phyloP scores from a whole-genome alignment of 2,888 invertebrate genomes.

The Chrysodeixis includens region DNA sequence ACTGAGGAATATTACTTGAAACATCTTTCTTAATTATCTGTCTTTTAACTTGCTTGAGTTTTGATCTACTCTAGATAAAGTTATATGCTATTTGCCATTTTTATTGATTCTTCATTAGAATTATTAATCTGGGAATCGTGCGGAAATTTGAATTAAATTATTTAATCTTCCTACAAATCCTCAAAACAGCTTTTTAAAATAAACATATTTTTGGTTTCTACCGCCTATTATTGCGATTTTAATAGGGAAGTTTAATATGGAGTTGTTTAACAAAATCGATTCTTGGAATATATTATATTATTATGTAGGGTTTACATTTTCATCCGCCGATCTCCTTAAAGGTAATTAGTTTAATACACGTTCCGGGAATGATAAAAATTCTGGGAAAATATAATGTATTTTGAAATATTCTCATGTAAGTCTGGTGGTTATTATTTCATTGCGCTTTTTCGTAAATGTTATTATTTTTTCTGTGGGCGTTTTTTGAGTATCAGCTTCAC shows the following conservation, averaged over 20 bases:
- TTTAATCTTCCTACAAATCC: no score
- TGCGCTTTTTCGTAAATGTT: neutral
- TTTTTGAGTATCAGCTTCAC: neutral
- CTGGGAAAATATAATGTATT: neutral
- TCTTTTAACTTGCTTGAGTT: no score
- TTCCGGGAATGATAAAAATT: neutral
- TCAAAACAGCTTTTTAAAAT: no score
- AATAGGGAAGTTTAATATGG: neutral
- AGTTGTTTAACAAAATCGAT: neutral
- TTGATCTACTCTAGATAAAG: no score
- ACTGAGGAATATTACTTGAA: neutral
- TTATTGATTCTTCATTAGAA: no score
- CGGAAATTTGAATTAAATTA: no score
- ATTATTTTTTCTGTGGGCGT: neutral
- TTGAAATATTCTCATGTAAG: neutral
- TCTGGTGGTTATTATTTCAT: neutral
- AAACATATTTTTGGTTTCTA: no score
- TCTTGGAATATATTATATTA: no score
- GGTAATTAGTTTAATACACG: neutral
- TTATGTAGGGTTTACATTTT: no score
- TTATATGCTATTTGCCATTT: no score
- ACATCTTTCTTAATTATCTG: neutral
- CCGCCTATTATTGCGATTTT: no score
- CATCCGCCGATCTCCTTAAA: neutral
- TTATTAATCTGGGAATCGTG: no score